Base-by-base conservation (phyloP, 2,113 vertebrate species). In the Anarrhichthys ocellatus region DNA sequence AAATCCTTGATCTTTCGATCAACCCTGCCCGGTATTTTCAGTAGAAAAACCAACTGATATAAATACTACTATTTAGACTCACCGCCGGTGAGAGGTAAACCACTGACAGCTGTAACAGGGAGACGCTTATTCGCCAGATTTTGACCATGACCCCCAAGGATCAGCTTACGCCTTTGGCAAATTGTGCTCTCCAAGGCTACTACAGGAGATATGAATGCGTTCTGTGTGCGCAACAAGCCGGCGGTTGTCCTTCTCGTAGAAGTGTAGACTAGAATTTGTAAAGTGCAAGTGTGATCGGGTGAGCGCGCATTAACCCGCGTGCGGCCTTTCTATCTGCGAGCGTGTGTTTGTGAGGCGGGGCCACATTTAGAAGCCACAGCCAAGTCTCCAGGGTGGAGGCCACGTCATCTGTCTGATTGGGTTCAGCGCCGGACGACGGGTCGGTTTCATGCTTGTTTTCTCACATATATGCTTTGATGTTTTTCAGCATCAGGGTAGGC, bases 71-170 rank as follows among this genome's bases (percentile, higher is more conserved):
- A 89, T 93, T 92, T 82, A 91, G 81, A 83, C 46, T 63, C 69
- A 82, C 80, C 73, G 20, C 76, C 70, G 22, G 48, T 59, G 58
- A 82, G 88, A 86, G 83, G 76, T 77, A 91, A 92, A 90, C 82
- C 87, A 87, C 87, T 90, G 91, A 93, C 92, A 92, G 91, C 82
- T 94, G 76, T 67, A 91, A 92, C 91, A 92, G 79, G 86, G 76
- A 83, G 77, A 88, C 80, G 40, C 84, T 91, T 93, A 92, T 92
- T 87, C 86, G 22, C 42, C 34, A 48, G 73, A 80, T 54, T 82
- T 71, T 88, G 81, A 84, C 86, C 90, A 52, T 91, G 90, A 92
- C 90, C 92, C 76, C 76, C 27, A 17, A 80, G 54, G 82, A 89
- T 93, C 86, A 65, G 72, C 65, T 92, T 92, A 91, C 89, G 82